Base-by-base conservation (phyloP, 2,888 invertebrate species). In the Nomada goodeniana region DNA sequence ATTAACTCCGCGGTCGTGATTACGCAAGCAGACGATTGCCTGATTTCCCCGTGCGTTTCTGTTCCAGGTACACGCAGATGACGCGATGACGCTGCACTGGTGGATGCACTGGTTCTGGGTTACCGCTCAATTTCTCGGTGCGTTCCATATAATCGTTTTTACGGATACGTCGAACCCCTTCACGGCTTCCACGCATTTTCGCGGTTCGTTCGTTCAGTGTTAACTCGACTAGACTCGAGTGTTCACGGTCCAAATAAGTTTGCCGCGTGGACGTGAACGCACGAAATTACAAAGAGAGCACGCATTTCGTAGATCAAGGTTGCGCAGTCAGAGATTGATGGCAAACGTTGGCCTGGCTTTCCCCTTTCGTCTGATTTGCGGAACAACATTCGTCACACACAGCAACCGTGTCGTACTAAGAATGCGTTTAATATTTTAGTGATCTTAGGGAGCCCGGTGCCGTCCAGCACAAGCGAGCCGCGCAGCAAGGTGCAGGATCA, bases 51-150 rank as follows among this genome's bases (percentile, higher is more conserved):
- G 13, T 26, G 11, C 20, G 23, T 63, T 29, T 60, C 78, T 78
- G 82, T 87, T 85, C 9, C 86, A 88, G 88, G 81, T 83, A 80
- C 52, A 86, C 82, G 68, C 87, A 87, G 82, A 94, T 94, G 94
- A 94, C 95, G 94, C 96, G 96, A 97, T 97, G 97, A 97, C 97
- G 94, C 95, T 96, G 92, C 97, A 97, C 94, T 97, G 96, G 97
- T 97, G 97, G 97, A 97, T 97, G 95, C 97, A 97, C 94, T 97
- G 97, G 97, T 97, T 97, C 94, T 97, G 97, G 97, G 96, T 97
- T 95, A 97, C 97, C 93, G 93, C 94, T 93, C 94, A 92, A 86
- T 88, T 92, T 84, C 90, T 91, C 76, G 92, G 93, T 93, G 85
- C 91, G 92, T 91, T 78, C 84, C 78, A 42, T 23, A 57, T 20